phyloP scores from a whole-genome alignment of 2,797 vertebrate species.

The Odontamblyopus rebecca region DNA sequence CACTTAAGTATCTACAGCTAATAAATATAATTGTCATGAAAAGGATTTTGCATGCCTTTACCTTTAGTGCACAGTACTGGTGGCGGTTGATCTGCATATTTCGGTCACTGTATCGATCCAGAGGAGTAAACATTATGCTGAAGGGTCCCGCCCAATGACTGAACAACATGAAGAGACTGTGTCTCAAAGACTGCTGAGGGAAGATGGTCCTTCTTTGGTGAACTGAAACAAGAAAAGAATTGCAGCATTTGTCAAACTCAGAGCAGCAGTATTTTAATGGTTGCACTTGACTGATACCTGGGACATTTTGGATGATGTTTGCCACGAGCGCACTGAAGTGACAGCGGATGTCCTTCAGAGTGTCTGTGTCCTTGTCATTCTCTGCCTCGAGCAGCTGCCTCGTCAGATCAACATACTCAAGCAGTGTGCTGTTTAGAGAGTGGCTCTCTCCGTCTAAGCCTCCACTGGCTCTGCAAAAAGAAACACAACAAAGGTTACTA shows the following conservation, averaged over 20 bases:
- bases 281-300: constrained; percentile 78
- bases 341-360: constrained; percentile 94
- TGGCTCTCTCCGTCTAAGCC: constrained; percentile 96
- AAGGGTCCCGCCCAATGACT: constrained; percentile 99
- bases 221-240: constrained; percentile 72
- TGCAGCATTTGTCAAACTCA: background rate
- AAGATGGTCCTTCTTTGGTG: constrained; percentile 98
- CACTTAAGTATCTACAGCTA: background rate
- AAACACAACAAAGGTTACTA: background rate
- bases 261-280: background rate
- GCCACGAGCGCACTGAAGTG: constrained; percentile 99
- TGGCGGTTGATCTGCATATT: constrained; percentile 99
- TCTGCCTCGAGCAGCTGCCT: constrained; percentile 96
- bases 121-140: constrained; percentile 99
- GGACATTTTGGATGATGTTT: constrained; percentile 98
- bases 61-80: constrained; percentile 98
- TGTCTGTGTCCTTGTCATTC: constrained; percentile 98
- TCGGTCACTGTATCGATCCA: constrained; percentile 98
- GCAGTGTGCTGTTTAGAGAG: constrained; percentile 93
- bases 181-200: constrained; percentile 96
- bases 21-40: background rate
- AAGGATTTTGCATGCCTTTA: constrained; percentile 49
- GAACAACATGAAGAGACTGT: constrained; percentile 99
- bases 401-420: constrained; percentile 98
- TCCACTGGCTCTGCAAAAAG: constrained; percentile 86